Evolutionary conservation across 2,113 vertebrate genomes (phyloP), one percentile per base, ranked within the genome.

Genomic region (Lethenteron camtschaticum): DNA sequence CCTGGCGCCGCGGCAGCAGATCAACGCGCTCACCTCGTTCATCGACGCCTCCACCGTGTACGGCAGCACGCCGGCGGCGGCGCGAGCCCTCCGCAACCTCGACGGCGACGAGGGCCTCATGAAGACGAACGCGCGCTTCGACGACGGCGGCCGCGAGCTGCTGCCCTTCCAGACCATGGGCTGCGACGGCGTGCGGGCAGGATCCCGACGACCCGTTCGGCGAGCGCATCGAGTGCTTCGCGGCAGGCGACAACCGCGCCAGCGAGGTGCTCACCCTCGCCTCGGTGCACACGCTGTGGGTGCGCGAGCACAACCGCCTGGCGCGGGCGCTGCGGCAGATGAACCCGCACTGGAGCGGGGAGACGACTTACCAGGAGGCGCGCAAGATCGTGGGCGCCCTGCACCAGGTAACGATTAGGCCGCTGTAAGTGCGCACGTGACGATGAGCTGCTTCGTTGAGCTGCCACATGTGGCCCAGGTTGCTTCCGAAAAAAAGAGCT

Each of bases 21-120:
- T 90, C 70, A 96, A 99, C 60, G 77, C 76, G 12, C 72, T 86
- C 72, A 88, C 86, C 6, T 90, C 89, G 1, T 96, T 90, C 78
- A 82, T 99, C 0, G 90, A 99, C 10, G 92, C 87, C 1, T 92
- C 90, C 2, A 81, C 82, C 0, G 85, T 99, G 16, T 99, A 99
- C 1, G 86, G 90, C 69, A 82, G 83, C 75, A 84, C 78, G 1
- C 71, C 73, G 1, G 75, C 76, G 1, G 0, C 72, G 2, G 79
- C 85, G 77, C 76, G 60, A 69, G 77, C 72, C 72, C 76, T 97
- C 12, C 83, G 86, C 56, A 82, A 95, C 75, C 78, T 82, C 72
- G 77, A 79, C 9, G 84, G 86, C 10, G 3, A 73, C 0, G 83
- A 79, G 55, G 92, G 92, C n/a, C 81, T 83, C 73, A 83, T 99